These are phyloP conservation scores for Autographa gamma DNA, from an alignment of 2,888 invertebrate species.

Conservation along the genomic window DNA sequence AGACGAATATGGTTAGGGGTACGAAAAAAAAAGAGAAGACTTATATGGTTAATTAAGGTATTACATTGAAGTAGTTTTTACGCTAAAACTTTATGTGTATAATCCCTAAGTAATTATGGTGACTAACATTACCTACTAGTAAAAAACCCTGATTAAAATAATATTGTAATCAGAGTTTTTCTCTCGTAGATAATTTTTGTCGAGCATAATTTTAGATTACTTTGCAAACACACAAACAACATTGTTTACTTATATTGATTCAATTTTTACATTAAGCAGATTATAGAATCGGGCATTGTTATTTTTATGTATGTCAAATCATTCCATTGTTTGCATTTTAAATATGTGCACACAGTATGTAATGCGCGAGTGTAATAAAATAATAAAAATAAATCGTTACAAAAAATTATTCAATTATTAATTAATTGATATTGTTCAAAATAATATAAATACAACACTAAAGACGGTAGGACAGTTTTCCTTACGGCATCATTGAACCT, in stretches of 20 bases:
- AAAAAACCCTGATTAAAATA: too few species aligned
- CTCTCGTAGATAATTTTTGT: neutral
- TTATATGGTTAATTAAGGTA: too few species aligned
- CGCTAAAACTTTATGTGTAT: too few species aligned
- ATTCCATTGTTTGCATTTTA: neutral
- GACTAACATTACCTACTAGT: too few species aligned
- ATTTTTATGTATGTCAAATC: neutral
- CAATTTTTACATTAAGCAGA: conserved; percentile 6
- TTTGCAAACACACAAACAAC: neutral
- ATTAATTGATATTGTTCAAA: neutral
- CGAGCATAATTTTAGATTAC: neutral
- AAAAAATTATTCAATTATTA: neutral
- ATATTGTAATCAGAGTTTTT: too few species aligned
- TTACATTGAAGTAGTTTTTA: too few species aligned
- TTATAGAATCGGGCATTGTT: conserved; percentile 13
- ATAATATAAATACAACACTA: neutral
- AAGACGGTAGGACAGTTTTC: neutral
- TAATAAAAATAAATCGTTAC: neutral
- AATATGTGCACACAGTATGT: neutral
- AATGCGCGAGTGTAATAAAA: neutral
- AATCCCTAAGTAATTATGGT: too few species aligned
- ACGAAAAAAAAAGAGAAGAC: too few species aligned
- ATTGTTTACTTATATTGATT: neutral
- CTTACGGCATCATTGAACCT: conserved; percentile 13
- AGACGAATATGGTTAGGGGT: too few species aligned